Evolutionary conservation across 2,113 vertebrate genomes (phyloP).

Genomic region (Pelvicachromis taeniatus): DNA sequence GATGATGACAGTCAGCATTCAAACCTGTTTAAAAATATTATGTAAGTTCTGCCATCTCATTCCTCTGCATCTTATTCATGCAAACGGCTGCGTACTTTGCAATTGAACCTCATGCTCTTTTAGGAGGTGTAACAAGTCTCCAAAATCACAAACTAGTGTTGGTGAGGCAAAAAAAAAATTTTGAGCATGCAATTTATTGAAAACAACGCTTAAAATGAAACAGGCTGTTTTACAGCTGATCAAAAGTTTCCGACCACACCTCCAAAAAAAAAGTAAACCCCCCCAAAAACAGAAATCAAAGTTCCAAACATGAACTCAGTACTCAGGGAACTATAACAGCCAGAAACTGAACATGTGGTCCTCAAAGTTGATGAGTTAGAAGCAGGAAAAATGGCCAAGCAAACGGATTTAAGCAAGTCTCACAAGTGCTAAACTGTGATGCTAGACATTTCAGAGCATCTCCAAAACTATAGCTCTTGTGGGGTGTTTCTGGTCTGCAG

Average conservation of each 20-base stretch:
- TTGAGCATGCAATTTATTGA: background rate
- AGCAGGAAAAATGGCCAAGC: too few species aligned
- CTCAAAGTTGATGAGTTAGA: too few species aligned
- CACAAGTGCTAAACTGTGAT: too few species aligned
- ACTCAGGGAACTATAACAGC: too few species aligned
- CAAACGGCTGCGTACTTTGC: background rate
- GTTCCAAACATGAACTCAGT: too few species aligned
- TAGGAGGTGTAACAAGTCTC: background rate
- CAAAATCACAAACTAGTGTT: fast-evolving
- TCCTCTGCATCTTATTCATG: background rate
- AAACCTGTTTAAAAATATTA: background rate
- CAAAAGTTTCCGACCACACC: background rate
- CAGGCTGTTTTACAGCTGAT: background rate
- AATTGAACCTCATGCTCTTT: background rate
- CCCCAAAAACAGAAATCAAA: too few species aligned
- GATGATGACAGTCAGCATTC: background rate
- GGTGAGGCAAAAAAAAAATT: background rate
- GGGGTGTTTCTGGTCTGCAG: too few species aligned
- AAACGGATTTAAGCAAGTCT: too few species aligned
- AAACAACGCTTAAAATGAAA: background rate
- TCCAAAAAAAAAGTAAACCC: too few species aligned
- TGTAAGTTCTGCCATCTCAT: background rate
- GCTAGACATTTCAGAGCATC: too few species aligned
- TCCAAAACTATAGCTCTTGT: too few species aligned
- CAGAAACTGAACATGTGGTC: too few species aligned